phyloP scores from a whole-genome alignment of 2,113 vertebrate genomes.

The Chlamydotis undulata region DNA sequence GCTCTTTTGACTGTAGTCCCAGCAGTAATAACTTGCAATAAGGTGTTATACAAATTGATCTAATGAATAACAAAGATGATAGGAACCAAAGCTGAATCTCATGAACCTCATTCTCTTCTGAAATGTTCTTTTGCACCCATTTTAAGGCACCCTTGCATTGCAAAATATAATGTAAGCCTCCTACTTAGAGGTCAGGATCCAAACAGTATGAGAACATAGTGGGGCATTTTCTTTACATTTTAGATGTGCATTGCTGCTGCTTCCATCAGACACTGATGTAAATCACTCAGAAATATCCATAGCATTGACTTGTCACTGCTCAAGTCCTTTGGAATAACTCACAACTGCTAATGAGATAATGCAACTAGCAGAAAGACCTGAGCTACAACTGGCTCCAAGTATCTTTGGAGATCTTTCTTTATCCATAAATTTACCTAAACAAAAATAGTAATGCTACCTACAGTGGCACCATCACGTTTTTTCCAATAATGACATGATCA shows the following conservation, averaged over 20 bases:
- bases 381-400: not conserved
- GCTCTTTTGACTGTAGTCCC: not conserved
- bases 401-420: not conserved
- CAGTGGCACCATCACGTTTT: not conserved
- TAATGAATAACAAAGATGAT: not conserved
- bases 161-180: not conserved
- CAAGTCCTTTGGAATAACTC: not conserved
- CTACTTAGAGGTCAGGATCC: not conserved
- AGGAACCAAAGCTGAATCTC: not conserved
- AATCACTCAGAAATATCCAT: not conserved
- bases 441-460: not conserved
- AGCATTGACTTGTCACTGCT: not conserved
- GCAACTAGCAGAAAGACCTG: not conserved
- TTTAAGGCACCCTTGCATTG: not conserved
- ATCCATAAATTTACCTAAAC: not conserved
- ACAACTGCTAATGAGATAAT: not conserved
- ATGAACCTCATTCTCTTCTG: not conserved
- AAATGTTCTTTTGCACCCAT: not conserved
- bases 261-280: not conserved
- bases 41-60: not conserved
- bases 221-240: not conserved
- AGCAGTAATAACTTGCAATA: not conserved
- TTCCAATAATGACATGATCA: not conserved
- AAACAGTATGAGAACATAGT: not conserved
- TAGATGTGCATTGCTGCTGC: not conserved